Conservation (phyloP, 2,888 invertebrate genomes). For the Eilema caniola region DNA sequence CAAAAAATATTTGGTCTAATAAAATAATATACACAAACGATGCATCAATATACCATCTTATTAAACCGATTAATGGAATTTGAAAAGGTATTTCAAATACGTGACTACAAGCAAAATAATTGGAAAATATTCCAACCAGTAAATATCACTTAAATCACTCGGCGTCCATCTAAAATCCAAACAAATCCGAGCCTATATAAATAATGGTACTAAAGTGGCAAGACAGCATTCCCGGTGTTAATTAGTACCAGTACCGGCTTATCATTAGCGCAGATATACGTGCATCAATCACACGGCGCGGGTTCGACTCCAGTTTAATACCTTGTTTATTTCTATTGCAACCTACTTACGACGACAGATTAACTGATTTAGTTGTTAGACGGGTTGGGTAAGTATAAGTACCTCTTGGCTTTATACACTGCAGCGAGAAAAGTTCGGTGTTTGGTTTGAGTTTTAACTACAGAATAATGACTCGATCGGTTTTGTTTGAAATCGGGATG, state of each 20-base stretch:
- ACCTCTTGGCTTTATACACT: background rate
- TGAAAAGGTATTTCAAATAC: background rate
- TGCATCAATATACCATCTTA: background rate
- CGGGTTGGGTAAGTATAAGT: slow-evolving; percentile 27
- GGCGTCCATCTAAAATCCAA: slow-evolving; percentile 14
- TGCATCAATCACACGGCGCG: slow-evolving; percentile 35
- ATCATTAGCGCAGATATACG: slow-evolving; percentile 36
- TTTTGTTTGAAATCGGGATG: background rate
- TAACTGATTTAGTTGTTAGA: slow-evolving; percentile 41
- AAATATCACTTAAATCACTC: slow-evolving; percentile 9
- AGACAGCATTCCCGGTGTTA: slow-evolving; percentile 32
- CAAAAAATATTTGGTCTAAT: background rate
- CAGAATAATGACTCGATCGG: background rate
- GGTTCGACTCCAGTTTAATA: slow-evolving; percentile 30
- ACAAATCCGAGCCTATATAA: slow-evolving; percentile 17
- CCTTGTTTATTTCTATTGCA: slow-evolving; percentile 46
- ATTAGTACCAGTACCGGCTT: slow-evolving; percentile 39
- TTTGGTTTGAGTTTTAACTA: background rate
- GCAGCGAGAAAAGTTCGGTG: slow-evolving; percentile 1
- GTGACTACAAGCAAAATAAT: background rate
- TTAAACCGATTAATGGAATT: background rate
- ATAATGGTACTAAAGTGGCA: slow-evolving; percentile 22
- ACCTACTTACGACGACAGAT: slow-evolving; percentile 50
- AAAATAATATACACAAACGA: background rate
- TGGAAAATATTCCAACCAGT: background rate